Evolutionary conservation across 2,113 vertebrate genomes (phyloP).

Genomic region (Psittacus erithacus): DNA sequence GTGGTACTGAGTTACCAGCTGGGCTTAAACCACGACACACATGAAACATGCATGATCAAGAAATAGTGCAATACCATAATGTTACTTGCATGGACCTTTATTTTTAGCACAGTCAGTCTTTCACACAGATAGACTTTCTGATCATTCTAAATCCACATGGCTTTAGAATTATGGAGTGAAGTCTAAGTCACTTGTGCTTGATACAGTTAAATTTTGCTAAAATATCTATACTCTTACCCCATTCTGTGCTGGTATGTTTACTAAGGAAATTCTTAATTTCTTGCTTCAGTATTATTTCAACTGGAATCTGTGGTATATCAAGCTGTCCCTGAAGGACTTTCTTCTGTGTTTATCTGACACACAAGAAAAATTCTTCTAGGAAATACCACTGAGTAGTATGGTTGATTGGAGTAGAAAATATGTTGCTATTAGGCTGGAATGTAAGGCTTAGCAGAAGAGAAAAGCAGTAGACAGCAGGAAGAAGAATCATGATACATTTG

Average conservation of each 20-base stretch:
- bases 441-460: conserved; percentile 38
- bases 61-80: not conserved
- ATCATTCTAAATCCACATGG: not conserved
- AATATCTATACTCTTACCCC: not conserved
- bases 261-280: conserved; percentile 18
- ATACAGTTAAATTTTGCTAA: not conserved
- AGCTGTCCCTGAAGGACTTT: conserved; percentile 30
- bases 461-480: conserved; percentile 28
- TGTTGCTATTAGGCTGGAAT: conserved; percentile 52
- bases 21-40: not conserved
- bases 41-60: not conserved
- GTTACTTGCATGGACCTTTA: not conserved
- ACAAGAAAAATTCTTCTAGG: conserved; percentile 44
- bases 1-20: too few relatives aligned
- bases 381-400: conserved; percentile 45
- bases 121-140: not conserved
- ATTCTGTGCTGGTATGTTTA: not conserved
- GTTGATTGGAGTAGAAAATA: conserved; percentile 58
- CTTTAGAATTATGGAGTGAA: not conserved
- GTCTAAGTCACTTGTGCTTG: not conserved
- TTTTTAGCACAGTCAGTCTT: not conserved
- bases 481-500: conserved; percentile 6
- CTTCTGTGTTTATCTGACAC: conserved; percentile 48
- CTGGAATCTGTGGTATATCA: conserved; percentile 27
- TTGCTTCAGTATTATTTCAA: conserved; percentile 19